These are phyloP conservation scores for Vireo griseus DNA, from an alignment of 2,797 vertebrate species.

Conservation along the genomic window DNA sequence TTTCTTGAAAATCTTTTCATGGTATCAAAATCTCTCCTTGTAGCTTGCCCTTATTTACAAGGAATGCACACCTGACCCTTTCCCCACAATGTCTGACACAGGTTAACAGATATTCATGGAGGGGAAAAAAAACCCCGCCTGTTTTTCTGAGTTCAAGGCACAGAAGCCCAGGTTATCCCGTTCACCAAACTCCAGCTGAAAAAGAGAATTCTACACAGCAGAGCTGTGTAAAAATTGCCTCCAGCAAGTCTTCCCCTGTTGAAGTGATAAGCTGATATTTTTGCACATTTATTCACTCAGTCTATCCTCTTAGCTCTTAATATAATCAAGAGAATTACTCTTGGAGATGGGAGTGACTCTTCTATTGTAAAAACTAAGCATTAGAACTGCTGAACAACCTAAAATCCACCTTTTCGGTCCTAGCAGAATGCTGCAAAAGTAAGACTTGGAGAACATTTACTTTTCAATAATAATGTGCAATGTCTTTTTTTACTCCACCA, in stretches of 20 bases:
- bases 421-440: background rate
- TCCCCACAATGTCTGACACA: background rate
- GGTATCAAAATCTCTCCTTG: background rate
- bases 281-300: background rate
- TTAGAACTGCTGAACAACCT: background rate
- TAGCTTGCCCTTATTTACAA: background rate
- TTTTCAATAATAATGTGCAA: background rate
- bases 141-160: background rate
- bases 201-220: background rate
- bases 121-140: rapidly evolving
- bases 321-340: background rate
- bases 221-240: background rate
- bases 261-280: background rate
- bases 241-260: background rate
- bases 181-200: background rate
- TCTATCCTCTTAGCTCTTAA: background rate
- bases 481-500: background rate
- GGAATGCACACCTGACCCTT: background rate
- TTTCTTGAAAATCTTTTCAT: background rate
- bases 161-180: background rate
- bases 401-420: background rate
- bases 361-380: background rate
- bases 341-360: background rate
- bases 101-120: background rate
- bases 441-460: background rate